Conservation (phyloP, 1,140 invertebrate species). For the Pseudomyrmex flavicornis region DNA sequence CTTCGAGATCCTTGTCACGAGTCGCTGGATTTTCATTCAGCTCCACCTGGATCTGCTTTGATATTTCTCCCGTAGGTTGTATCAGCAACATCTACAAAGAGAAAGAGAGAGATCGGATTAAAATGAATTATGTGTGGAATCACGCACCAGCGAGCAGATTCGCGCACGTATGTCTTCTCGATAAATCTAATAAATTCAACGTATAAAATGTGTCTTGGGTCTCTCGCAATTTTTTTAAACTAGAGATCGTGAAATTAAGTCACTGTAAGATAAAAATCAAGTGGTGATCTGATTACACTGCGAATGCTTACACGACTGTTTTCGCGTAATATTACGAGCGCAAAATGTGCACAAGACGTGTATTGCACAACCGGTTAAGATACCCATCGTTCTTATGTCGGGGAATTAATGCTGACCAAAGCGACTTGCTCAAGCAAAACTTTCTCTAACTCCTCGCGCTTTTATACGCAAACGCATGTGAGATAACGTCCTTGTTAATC, state of each 20-base stretch:
- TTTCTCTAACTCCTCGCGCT: slow-evolving; percentile 70
- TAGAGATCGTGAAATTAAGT: slow-evolving; percentile 34
- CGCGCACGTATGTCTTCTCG: background rate
- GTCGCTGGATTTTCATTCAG: slow-evolving; percentile 90
- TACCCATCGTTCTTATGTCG: slow-evolving; percentile 71
- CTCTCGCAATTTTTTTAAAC: background rate
- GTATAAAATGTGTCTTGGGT: background rate
- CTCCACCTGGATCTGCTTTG: slow-evolving; percentile 90
- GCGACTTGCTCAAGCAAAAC: slow-evolving; percentile 69
- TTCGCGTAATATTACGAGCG: slow-evolving; percentile 21
- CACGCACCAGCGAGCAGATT: background rate
- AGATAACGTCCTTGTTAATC: background rate
- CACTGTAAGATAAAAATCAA: background rate
- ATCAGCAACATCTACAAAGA: slow-evolving; percentile 88
- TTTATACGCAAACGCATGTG: background rate
- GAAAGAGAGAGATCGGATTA: too few relatives aligned
- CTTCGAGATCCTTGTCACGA: slow-evolving; percentile 87
- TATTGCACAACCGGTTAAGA: slow-evolving; percentile 68
- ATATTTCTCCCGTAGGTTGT: slow-evolving; percentile 91
- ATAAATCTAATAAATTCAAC: background rate
- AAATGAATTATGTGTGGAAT: background rate
- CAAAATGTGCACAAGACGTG: slow-evolving; percentile 40
- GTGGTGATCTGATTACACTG: background rate
- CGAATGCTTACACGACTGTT: too few relatives aligned
- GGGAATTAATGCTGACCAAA: slow-evolving; percentile 73